Evolutionary conservation across 2,888 invertebrate genomes (phyloP), one percentile per base, ranked within the genome.

Genomic region (Anthrax anthrax): DNA sequence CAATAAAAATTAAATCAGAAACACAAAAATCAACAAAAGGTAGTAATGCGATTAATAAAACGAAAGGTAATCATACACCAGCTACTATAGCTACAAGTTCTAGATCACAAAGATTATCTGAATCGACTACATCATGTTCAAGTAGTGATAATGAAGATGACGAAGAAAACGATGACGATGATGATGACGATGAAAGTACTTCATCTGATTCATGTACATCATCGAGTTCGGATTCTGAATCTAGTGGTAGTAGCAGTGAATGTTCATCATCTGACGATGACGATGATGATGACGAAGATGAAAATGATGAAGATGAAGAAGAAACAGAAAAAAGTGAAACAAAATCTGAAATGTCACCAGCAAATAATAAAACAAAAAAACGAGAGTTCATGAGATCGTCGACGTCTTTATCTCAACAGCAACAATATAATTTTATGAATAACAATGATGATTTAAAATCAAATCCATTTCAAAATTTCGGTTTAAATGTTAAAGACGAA

Each of bases 121-220:
- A 67, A 48, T 53, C 66, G 42, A 65, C 66, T 9, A 62, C 67
- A 2, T 59, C 66, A 0, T 63, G 62, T 47, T 62, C 67, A 4
- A 65, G 65, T 10, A 67, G 63, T 50, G 67, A 65, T 6, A 65
- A 65, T 47, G 65, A 64, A 27, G 64, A 63, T 43, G 64, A 64
- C 17, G 63, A 63, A 16, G 61, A 62, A 6, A 58, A 58, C 39
- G 62, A 62, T 16, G 48, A 62, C 29, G 63, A 65, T 29, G 58
- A 61, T 42, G 57, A 59, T 27, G 61, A 65, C 45, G 61, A 61
- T 39, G 62, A 61, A 45, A 64, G 63, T 18, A 62, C 60, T 2
- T 58, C 63, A 9, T 63, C 64, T 14, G 63, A 61, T 41, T 62
- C 64, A 12, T 47, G 51, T 47, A 64, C 64, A 3, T 65, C 67